These are phyloP conservation scores for Drosophila phalerata DNA, from an alignment of 2,888 invertebrate genomes.

Conservation along the genomic window DNA sequence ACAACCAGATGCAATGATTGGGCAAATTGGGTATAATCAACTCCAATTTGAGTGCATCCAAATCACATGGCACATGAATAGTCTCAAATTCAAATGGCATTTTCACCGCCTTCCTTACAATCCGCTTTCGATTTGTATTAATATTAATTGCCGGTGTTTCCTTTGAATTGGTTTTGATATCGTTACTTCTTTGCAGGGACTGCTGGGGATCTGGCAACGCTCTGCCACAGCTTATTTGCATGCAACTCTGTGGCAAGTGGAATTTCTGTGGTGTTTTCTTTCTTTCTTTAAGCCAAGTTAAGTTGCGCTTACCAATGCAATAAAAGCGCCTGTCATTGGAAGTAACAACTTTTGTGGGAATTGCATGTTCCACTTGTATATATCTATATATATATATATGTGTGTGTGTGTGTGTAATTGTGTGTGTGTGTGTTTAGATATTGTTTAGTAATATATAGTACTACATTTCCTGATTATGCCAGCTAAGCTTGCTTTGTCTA, in stretches of 20 bases:
- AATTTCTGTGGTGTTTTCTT: not conserved
- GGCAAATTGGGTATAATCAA: not conserved
- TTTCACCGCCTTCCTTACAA: too few species aligned
- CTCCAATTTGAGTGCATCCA: not conserved
- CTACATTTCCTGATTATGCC: constrained; percentile 6
- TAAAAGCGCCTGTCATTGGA: not conserved
- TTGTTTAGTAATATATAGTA: not conserved
- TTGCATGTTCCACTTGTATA: constrained; percentile 1
- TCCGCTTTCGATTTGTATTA: not conserved
- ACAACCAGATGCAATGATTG: constrained; percentile 18
- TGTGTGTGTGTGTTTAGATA: not conserved
- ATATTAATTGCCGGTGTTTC: not conserved
- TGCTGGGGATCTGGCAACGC: not conserved
- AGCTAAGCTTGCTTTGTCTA: constrained; percentile 24
- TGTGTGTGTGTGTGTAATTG: not conserved
- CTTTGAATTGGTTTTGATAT: not conserved
- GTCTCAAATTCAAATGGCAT: constrained; percentile 8
- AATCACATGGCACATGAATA: constrained; percentile 4
- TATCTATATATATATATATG: not conserved
- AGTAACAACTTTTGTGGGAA: constrained; percentile 4
- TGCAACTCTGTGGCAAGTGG: constrained; percentile 6
- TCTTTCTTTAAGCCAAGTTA: not conserved
- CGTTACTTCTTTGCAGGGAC: not conserved
- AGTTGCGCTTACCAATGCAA: constrained; percentile 11
- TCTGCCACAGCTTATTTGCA: constrained; percentile 3